A percentile compares a stretch with the other conserved stretches of the same genome.
phyloP scores from a whole-genome alignment of 2,888 invertebrate genomes.

The Polydrusus tereticollis region DNA sequence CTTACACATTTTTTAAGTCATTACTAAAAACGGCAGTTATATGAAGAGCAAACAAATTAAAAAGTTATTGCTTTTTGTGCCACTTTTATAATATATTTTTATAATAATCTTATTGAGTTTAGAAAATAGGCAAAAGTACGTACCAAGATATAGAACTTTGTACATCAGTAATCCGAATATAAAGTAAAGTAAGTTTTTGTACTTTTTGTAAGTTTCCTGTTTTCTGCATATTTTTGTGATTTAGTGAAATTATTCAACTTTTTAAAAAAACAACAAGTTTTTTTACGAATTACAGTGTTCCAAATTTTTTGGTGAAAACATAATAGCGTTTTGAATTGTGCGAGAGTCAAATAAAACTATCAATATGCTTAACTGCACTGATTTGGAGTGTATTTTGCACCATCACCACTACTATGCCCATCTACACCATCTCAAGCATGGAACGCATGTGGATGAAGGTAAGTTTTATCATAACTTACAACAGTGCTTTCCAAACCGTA shows the following conservation, averaged over 20 bases:
- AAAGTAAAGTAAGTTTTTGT: too few species aligned
- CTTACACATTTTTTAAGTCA: too few species aligned
- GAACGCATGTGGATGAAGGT: constrained; percentile 76
- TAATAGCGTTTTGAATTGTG: background rate
- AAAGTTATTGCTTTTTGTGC: too few species aligned
- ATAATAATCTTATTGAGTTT: too few species aligned
- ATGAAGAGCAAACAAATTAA: too few species aligned
- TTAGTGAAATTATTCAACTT: background rate
- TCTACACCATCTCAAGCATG: constrained; percentile 76
- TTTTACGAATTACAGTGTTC: background rate
- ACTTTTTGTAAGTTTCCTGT: too few species aligned
- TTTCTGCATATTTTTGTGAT: background rate
- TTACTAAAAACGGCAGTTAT: too few species aligned
- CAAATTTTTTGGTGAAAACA: background rate
- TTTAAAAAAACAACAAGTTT: background rate
- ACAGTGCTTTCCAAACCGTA: too few species aligned
- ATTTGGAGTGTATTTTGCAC: constrained; percentile 82
- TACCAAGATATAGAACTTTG: too few species aligned
- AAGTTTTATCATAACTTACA: constrained; percentile 37
- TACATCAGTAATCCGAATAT: too few species aligned
- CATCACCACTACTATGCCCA: constrained; percentile 82
- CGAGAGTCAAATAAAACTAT: background rate
- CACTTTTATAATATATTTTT: too few species aligned
- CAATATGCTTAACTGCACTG: constrained; percentile 80
- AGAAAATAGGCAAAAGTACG: too few species aligned